Base-by-base conservation (phyloP, 2,888 invertebrate genomes). In the Entomobrya multifasciata region DNA sequence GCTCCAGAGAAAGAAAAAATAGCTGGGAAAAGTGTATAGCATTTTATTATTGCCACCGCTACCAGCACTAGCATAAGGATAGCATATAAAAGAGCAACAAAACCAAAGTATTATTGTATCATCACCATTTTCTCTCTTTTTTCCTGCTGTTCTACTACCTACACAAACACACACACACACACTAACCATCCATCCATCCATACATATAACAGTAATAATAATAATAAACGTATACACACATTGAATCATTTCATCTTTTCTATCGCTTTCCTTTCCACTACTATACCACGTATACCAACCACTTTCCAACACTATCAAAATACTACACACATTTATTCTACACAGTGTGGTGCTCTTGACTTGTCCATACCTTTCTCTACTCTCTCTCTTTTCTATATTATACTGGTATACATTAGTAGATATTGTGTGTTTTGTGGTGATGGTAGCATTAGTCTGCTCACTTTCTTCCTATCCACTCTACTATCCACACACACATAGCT, bases 401-500 rank as follows among this genome's bases (percentile, higher is more conserved):
- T 36, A 36, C 36, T 36, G 8, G 36, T n/a, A n/a, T n/a, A n/a
- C n/a, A n/a, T n/a, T n/a, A n/a, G n/a, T n/a, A n/a, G n/a, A n/a
- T n/a, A 36, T n/a, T 49, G n/a, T 49, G 49, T 49, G n/a, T 15
- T 15, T 49, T 49, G 62, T 47, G 20, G 57, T 57, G 27, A 0
- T 15, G 41, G 44, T 52, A 20, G 22, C 57, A 76, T 57, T 76
- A 57, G 55, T 55, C 17, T 36, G 36, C 76, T 76, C 57, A 41
- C 76, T 76, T 76, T 76, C 55, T 55, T 41, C 41, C 20, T 57
- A 22, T 13, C 17, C 57, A n/a, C n/a, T 57, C 27, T 60, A 77
- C 36, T 60, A 76, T 62, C 15, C 83, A 47, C 83, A n/a, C n/a
- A n/a, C n/a, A n/a, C n/a, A n/a, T 65, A 17, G 30, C 76, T 30